Base-by-base conservation (phyloP, 92 coral and sea anemone genomes). In the Virgularia gustaviana region DNA sequence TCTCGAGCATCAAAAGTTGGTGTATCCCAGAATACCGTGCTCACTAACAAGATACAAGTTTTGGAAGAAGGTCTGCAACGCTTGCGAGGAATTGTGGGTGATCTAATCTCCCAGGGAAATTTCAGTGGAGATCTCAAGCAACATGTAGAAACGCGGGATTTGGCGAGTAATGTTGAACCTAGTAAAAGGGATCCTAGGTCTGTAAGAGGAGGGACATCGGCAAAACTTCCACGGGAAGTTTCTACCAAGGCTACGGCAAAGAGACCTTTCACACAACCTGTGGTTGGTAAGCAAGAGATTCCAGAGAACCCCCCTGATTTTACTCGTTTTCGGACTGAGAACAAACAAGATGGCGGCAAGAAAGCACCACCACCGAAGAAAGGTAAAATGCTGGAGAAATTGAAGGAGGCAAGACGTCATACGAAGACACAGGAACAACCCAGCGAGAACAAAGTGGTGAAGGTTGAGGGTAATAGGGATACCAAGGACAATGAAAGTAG, bases 61-160 rank as follows among this genome's bases (percentile, higher is more conserved):
- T 89, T 87, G 10, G 97, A 91, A 39, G 85, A 57, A 24, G 95
- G 91, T 15, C 70, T 91, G 57, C 85, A 88, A 64, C 77, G 96
- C 33, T 79, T 91, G 38, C 90, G 95, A 30, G 88, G 86, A 73
- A 88, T 91, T 59, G 78, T 91, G 34, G 96, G 86, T 73, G 83
- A 90, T 49, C 81, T 91, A 87, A 90, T 91, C 11, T 88, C 89
- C 56, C 97, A 88, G 63, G 96, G 88, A 6, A 96, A 88, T 76
- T 86, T 86, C 57, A 91, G 95, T 28, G 95, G 83, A 56, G 90
- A 85, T 10, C 89, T 88, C 28, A 90, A 89, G 11, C 85, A 86
- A 23, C 70, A 81, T 63, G 65, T 88, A 6, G 86, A 85, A 77
- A 91, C 87, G 6, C 96, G 88, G 63, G 82, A 88, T 12, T 86